These are phyloP conservation scores for Liodrosophila aerea DNA, from an alignment of 2,888 invertebrate genomes.

Conservation along the genomic window DNA sequence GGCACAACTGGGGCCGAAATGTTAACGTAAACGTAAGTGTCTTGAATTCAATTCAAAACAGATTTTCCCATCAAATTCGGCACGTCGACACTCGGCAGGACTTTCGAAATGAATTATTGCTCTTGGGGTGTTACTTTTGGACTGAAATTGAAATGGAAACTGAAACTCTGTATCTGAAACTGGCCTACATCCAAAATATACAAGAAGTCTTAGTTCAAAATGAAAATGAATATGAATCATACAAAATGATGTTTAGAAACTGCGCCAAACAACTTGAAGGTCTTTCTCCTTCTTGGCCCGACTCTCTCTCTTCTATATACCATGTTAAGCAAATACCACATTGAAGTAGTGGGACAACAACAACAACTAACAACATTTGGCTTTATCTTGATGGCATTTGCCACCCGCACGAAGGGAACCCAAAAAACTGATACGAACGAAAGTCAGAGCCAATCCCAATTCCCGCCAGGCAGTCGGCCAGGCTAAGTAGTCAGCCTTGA, in stretches of 20 bases:
- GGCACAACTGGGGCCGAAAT: slow-evolving; percentile 13
- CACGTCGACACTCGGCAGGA: slow-evolving; percentile 42
- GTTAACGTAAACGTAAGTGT: slow-evolving; percentile 58
- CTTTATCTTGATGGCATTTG: slow-evolving; percentile 66
- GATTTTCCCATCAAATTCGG: slow-evolving; percentile 60
- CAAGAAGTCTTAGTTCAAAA: slow-evolving; percentile 7
- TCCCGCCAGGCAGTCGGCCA: slow-evolving; percentile 41
- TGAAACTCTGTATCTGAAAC: slow-evolving; percentile 3
- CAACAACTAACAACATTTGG: slow-evolving; percentile 44
- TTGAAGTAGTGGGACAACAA: slow-evolving; percentile 22
- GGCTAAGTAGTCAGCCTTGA: slow-evolving; percentile 59
- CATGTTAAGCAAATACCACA: slow-evolving; percentile 60
- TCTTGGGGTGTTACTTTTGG: slow-evolving; percentile 39
- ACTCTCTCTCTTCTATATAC: neutral
- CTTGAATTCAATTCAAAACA: slow-evolving; percentile 63
- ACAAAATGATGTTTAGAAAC: slow-evolving; percentile 47
- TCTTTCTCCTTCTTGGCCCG: neutral
- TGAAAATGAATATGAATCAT: slow-evolving; percentile 43
- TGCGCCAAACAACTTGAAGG: slow-evolving; percentile 10
- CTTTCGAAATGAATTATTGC: slow-evolving; percentile 69
- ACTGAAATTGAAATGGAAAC: slow-evolving; percentile 18
- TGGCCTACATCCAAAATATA: slow-evolving; percentile 27
- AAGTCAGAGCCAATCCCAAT: slow-evolving; percentile 45
- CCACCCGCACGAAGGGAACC: slow-evolving; percentile 45
- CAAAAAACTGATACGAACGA: slow-evolving; percentile 25